These are phyloP conservation scores for Zaprionus tsacasi DNA, from an alignment of 1,140 invertebrate genomes.

Conservation along the genomic window DNA sequence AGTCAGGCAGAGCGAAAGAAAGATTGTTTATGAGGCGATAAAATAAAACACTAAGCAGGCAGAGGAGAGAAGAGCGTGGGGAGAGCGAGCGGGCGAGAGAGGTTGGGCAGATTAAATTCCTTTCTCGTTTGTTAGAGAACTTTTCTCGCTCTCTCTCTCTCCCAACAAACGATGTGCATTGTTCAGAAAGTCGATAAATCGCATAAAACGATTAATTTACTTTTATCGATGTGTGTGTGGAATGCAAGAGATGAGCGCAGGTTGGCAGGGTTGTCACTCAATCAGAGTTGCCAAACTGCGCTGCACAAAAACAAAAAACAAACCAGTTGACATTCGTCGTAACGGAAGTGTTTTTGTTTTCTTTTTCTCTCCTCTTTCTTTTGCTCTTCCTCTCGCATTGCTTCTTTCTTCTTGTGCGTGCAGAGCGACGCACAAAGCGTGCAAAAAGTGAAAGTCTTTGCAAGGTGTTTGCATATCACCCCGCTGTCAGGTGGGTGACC, in stretches of 20 bases:
- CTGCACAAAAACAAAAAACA: not conserved
- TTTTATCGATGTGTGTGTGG: not conserved
- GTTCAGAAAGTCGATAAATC: conserved; percentile 20
- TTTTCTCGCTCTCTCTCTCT: conserved; percentile 11
- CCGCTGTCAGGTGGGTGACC: not conserved
- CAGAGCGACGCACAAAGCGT: conserved; percentile 28
- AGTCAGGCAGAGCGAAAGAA: conserved; percentile 25
- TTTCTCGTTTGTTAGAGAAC: conserved; percentile 17
- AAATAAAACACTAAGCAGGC: conserved; percentile 18
- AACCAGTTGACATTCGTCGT: conserved; percentile 15
- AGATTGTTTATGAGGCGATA: conserved; percentile 54
- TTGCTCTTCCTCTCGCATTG: not conserved
- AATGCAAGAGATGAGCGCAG: not conserved
- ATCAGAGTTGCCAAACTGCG: not conserved
- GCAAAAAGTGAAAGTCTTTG: conserved; percentile 49
- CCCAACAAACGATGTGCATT: conserved; percentile 38
- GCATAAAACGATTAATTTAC: not conserved
- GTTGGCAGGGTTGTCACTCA: not conserved
- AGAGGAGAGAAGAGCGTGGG: too few species aligned
- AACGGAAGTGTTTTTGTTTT: conserved; percentile 14
- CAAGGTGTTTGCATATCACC: conserved; percentile 48
- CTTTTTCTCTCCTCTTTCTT: not conserved
- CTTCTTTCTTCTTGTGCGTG: not conserved
- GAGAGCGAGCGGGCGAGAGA: not conserved
- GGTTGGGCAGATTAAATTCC: conserved; percentile 37